Evolutionary conservation across 2,888 invertebrate genomes (phyloP).

Genomic region (Synergus laeviventris): DNA sequence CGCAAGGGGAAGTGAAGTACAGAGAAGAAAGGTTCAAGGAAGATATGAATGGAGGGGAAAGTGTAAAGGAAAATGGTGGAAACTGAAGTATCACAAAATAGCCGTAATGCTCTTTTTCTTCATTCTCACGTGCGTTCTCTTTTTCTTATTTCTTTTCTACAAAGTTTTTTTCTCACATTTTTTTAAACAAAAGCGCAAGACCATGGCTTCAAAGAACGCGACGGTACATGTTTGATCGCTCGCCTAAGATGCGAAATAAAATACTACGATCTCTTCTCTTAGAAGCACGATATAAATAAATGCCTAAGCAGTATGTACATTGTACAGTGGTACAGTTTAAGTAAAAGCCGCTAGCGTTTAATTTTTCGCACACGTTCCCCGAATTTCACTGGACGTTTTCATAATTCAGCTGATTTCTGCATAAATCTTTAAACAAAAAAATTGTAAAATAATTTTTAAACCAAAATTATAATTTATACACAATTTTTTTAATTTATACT

Average conservation of each 20-base stretch:
- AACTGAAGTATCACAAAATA: slow-evolving; percentile 72
- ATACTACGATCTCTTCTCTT: slow-evolving; percentile 69
- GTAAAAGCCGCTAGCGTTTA: slow-evolving; percentile 72
- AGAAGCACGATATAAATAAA: slow-evolving; percentile 75
- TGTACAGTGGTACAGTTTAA: slow-evolving; percentile 69
- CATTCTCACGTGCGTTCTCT: slow-evolving; percentile 37
- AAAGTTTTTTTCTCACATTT: slow-evolving; percentile 41
- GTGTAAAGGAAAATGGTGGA: slow-evolving; percentile 59
- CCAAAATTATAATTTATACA: not conserved
- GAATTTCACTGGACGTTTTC: not conserved
- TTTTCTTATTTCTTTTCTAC: slow-evolving; percentile 17
- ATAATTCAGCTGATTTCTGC: slow-evolving; percentile 1
- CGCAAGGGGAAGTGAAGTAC: slow-evolving; percentile 42
- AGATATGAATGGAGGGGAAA: slow-evolving; percentile 44
- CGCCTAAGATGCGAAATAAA: slow-evolving; percentile 69
- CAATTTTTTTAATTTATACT: not conserved
- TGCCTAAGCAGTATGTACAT: slow-evolving; percentile 74
- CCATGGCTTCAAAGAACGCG: slow-evolving; percentile 13
- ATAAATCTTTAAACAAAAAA: not conserved
- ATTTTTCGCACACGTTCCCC: slow-evolving; percentile 45
- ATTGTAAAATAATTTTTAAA: too few species aligned
- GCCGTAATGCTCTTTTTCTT: slow-evolving; percentile 61
- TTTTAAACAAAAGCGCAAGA: slow-evolving; percentile 45
- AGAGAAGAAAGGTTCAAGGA: slow-evolving; percentile 23
- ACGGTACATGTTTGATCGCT: slow-evolving; percentile 47